phyloP scores from a whole-genome alignment of 2,797 vertebrate species.

The Pangasius larnaudii region DNA sequence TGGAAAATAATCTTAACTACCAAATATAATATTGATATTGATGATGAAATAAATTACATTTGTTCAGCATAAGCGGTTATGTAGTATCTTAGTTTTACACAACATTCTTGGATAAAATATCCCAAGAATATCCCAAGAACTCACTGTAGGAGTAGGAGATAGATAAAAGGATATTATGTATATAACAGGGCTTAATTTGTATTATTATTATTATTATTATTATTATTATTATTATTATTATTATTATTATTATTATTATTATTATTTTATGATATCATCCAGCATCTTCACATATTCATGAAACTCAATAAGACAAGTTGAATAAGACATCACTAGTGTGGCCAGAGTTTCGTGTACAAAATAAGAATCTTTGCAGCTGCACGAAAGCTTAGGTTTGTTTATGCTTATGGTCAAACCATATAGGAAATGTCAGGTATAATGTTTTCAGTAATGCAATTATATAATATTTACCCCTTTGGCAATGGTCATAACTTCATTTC shows the following conservation, averaged over 20 bases:
- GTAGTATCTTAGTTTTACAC: background rate
- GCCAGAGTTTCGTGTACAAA: background rate
- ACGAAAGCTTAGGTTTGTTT: background rate
- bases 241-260: background rate
- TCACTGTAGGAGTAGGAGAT: background rate
- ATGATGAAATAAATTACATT: background rate
- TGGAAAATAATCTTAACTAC: background rate
- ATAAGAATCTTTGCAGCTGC: background rate
- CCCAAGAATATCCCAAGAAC: too few species aligned
- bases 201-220: too few species aligned
- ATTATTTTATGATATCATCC: background rate
- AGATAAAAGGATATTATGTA: background rate
- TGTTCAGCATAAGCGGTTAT: background rate
- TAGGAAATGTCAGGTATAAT: background rate
- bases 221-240: too few species aligned
- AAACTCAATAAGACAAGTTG: background rate
- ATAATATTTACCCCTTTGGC: background rate
- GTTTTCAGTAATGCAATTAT: background rate
- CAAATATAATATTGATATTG: background rate
- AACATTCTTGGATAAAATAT: background rate
- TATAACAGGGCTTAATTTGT: background rate
- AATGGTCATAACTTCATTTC: constrained; percentile 13
- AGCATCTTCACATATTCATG: background rate
- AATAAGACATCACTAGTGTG: background rate
- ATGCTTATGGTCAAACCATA: background rate